Base-by-base conservation (phyloP, 2,888 invertebrate species). In the Rotaria sp. region DNA sequence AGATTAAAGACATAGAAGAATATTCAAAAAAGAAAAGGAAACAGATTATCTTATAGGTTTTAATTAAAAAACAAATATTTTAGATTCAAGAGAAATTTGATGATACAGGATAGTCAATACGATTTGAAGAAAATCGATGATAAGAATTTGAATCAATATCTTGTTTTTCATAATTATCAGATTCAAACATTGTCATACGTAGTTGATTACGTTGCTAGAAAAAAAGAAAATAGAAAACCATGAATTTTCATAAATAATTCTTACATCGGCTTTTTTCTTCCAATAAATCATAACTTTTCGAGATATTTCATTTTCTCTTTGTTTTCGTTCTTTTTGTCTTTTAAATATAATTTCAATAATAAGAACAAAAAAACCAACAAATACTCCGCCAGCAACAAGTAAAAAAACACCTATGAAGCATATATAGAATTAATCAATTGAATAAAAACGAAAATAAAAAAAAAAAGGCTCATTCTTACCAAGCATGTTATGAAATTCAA, bases 401-500 rank as follows among this genome's bases (percentile, higher is more conserved):
- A 97, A 97, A 91, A 98, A 98, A 67, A 97, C 97, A 52, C 97
- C 92, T 92, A 88, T 15, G 86, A 84, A 48, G 50, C 85, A 87
- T 3, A 48, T 38, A 24, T 52, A 11, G 41, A 30, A 30, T 41
- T 4, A 4, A 26, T n/a, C 5, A 5, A 30, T 15, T 18, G 0
- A 21, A 35, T 18, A 26, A 15, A 15, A 26, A 35, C 0, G 30
- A 30, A 26, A n/a, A 26, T n/a, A n/a, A 10, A 8, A 30, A 26
- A n/a, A 26, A 59, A n/a, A 10, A 8, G 35, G 18, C 7, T 67
- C 11, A 24, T 67, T 21, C 50, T n/a, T 57, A 92, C 92, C 97
- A 15, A 97, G 97, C 99, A 99, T 99, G 92, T 99, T 98, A 90
- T 96, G 96, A 88, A 99, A 92, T 0, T 98, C 99, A 86, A 99